phyloP scores from a whole-genome alignment of 23 tunicate species.

The Styela clava region DNA sequence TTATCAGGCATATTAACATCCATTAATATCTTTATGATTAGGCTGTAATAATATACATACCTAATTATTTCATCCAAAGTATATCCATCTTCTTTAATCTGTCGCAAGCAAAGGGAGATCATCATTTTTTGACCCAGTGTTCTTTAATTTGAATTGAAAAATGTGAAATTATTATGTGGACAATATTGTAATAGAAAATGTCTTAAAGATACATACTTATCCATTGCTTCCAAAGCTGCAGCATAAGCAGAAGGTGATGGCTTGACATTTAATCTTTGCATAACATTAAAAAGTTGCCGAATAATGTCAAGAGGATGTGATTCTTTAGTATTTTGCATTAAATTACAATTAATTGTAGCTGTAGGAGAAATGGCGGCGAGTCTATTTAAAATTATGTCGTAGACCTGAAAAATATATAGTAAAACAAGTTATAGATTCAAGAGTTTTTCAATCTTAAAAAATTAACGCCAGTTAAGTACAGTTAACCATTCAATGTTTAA shows the following conservation, averaged over 20 bases:
- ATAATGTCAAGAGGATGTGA: not conserved
- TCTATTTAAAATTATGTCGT: slow-evolving; percentile 2
- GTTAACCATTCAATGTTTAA: no score
- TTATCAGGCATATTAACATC: no score
- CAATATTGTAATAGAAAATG: no score
- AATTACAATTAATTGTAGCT: slow-evolving; percentile 9
- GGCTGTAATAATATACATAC: no score
- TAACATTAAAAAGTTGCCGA: not conserved
- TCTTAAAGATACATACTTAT: slow-evolving; percentile 17
- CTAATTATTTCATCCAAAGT: slow-evolving; percentile 12
- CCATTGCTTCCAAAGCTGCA: slow-evolving; percentile 16
- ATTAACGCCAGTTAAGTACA: no score
- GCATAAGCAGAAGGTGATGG: slow-evolving; percentile 26
- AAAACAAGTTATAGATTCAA: not conserved
- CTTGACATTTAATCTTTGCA: slow-evolving; percentile 3
- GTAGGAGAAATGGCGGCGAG: slow-evolving; percentile 6
- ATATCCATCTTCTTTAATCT: slow-evolving; percentile 20
- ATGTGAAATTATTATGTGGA: not conserved
- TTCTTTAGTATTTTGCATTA: not conserved
- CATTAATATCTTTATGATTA: no score
- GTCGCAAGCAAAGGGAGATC: slow-evolving; percentile 7
- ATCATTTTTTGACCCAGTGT: not conserved
- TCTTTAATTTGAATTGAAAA: not conserved
- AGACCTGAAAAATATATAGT: not conserved
- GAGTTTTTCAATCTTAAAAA: not conserved